phyloP scores from a whole-genome alignment of 2,888 invertebrate species.

The Trileptium ribeirensis region DNA sequence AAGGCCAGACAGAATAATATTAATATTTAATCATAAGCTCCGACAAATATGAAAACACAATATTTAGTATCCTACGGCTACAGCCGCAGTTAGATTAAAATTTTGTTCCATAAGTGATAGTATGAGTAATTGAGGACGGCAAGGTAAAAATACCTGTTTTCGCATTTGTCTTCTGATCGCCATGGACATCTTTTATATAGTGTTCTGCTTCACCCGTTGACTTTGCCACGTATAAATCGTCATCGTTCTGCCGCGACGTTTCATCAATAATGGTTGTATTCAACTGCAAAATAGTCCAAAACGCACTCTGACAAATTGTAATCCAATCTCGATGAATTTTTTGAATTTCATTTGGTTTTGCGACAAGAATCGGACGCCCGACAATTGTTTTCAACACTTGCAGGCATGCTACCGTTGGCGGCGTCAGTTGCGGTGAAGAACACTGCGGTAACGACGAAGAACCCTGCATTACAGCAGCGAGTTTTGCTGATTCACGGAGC shows the following conservation, averaged over 20 bases:
- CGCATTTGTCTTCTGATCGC: no score
- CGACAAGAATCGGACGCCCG: conserved; percentile 48
- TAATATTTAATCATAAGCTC: no score
- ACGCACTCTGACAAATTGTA: conserved; percentile 72
- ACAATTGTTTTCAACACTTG: conserved; percentile 66
- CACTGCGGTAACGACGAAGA: conserved; percentile 64
- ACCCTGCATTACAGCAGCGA: conserved; percentile 63
- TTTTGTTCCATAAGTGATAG: no score
- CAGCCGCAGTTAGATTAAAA: no score
- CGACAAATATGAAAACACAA: no score
- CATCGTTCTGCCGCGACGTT: conserved; percentile 22
- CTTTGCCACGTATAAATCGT: no score
- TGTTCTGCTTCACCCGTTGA: no score
- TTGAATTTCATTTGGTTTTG: background rate
- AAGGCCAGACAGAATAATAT: no score
- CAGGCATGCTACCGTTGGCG: conserved; percentile 60
- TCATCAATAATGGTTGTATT: conserved; percentile 63
- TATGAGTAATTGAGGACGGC: no score
- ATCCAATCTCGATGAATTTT: conserved; percentile 62
- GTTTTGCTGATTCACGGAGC: conserved; percentile 70
- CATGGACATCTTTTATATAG: no score
- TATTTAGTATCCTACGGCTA: no score
- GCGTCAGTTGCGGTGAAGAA: conserved; percentile 59
- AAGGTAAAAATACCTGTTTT: no score
- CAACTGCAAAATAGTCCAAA: conserved; percentile 80